A percentile compares a stretch with the other conserved stretches of the same genome.
Evolutionary conservation across 2,888 invertebrate species (phyloP).

Genomic region (Ypsolopha sequella): DNA sequence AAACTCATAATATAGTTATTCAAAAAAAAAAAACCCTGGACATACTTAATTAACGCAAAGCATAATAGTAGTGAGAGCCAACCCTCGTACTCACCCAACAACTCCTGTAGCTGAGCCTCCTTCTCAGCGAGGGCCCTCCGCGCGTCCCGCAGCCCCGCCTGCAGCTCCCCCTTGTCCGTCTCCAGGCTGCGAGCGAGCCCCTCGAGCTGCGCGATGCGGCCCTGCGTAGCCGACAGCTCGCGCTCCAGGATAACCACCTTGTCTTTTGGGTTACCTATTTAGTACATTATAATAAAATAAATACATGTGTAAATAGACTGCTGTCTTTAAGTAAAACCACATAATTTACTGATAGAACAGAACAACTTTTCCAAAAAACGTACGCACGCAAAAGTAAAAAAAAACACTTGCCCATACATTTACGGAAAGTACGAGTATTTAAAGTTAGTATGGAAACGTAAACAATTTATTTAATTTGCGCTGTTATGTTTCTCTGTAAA

Average conservation of each 20-base stretch:
- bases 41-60: background rate
- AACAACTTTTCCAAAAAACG: no score
- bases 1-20: no score
- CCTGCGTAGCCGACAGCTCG: slow-evolving; percentile 45
- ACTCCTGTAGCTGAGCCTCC: slow-evolving; percentile 51
- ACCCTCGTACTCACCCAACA: slow-evolving; percentile 34
- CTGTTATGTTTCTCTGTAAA: no score
- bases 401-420: no score
- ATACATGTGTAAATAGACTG: no score
- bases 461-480: no score
- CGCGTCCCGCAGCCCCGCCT: slow-evolving; percentile 72
- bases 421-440: no score
- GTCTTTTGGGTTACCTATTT: slow-evolving; percentile 57
- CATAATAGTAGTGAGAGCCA: background rate
- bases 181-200: slow-evolving; percentile 56
- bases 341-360: no score
- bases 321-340: no score
- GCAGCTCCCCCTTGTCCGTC: slow-evolving; percentile 77
- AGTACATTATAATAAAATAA: no score
- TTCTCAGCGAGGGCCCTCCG: slow-evolving; percentile 53
- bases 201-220: slow-evolving; percentile 52
- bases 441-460: no score
- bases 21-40: background rate
- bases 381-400: no score
- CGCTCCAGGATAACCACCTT: slow-evolving; percentile 50